phyloP scores from a whole-genome alignment of 2,888 invertebrate species.

The Polydrusus pterygomalis region DNA sequence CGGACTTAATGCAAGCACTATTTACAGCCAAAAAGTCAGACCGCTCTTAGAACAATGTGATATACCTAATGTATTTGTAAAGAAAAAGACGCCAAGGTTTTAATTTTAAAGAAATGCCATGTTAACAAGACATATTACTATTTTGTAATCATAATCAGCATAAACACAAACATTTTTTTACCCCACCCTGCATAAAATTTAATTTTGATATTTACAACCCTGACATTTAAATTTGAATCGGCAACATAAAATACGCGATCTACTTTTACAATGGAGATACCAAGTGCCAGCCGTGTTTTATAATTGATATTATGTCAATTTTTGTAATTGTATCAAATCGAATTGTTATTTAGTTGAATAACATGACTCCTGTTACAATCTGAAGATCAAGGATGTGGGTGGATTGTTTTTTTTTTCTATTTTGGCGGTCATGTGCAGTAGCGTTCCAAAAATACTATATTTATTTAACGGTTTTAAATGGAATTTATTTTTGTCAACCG shows the following conservation, averaged over 20 bases:
- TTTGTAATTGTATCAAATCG: constrained; percentile 29
- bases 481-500: too few species aligned
- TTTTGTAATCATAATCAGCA: constrained; percentile 25
- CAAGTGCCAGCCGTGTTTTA: background rate
- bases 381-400: constrained; percentile 25
- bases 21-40: too few species aligned
- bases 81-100: constrained; percentile 17
- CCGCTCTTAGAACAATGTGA: background rate
- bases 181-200: constrained; percentile 13
- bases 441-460: too few species aligned
- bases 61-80: background rate
- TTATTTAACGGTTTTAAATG: too few species aligned
- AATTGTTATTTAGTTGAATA: constrained; percentile 7
- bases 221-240: constrained; percentile 34
- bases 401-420: background rate
- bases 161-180: constrained; percentile 15
- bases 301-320: constrained; percentile 33
- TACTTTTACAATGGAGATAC: constrained; percentile 30
- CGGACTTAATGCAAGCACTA: too few species aligned
- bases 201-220: constrained; percentile 40
- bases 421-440: too few species aligned
- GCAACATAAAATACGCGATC: constrained; percentile 21
- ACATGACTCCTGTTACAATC: constrained; percentile 16
- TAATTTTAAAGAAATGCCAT: constrained; percentile 1
- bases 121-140: constrained; percentile 13